Evolutionary conservation across 2,888 invertebrate species (phyloP), one percentile per base, ranked within the genome.

Genomic region (Microplitis deprimator): DNA sequence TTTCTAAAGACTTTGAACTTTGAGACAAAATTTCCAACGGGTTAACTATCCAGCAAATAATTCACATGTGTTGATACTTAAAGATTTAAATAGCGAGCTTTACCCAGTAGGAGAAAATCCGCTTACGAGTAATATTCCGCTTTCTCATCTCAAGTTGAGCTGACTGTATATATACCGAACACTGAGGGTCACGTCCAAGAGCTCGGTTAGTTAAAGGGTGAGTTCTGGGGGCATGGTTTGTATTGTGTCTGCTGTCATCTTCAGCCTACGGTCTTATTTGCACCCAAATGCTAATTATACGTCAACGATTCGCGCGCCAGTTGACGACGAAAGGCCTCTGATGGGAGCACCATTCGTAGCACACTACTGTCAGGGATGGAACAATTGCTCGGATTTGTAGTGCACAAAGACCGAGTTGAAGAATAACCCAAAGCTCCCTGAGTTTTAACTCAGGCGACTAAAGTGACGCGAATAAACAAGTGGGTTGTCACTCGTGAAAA

Each of bases 251-350:
- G 80, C 88, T 89, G 89, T 89, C 89, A 89, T 87, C 85, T 85
- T 87, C 89, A 89, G 89, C 84, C 83, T 73, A 50, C 81, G 84
- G 84, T 83, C 84, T 87, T 86, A 84, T 84, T 86, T 86, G 83
- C 84, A 84, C 81, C 84, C 86, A 83, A 86, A 89, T 89, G 89
- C 88, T 89, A 89, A 89, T 89, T 89, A 89, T 86, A 87, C 86
- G 85, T 87, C 86, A 86, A 85, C 83, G 80, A 76, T 79, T 80
- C 82, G 82, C 83, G 81, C 81, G 83, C 82, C 81, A 76, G 81
- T 79, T 75, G 67, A 73, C 77, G 76, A 77, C 65, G 76, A 77
- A 77, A 80, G 80, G 79, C 81, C 79, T 68, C 82, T 80, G 79
- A 82, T 78, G 29, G 29, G 29, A 29, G 29, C 29, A 29, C 29